Evolutionary conservation across 2,888 invertebrate genomes (phyloP).

Genomic region (Malthinus seriepunctatus): DNA sequence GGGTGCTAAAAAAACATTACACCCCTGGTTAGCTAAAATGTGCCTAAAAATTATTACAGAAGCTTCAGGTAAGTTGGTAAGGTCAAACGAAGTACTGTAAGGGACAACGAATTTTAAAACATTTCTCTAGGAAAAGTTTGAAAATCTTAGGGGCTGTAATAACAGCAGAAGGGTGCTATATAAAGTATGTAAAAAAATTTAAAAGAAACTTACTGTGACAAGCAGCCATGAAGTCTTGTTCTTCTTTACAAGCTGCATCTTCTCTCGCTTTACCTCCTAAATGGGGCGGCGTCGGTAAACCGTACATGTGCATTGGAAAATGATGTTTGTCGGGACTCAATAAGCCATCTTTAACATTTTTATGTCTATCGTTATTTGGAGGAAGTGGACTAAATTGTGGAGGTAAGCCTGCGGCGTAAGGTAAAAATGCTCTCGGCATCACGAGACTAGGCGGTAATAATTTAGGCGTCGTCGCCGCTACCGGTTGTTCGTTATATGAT

Average conservation of each 20-base stretch:
- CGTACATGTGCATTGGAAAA: slow-evolving; percentile 53
- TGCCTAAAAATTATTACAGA: too few species aligned
- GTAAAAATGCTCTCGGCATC: slow-evolving; percentile 63
- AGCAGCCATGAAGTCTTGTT: slow-evolving; percentile 65
- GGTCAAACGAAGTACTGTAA: too few species aligned
- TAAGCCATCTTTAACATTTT: slow-evolving; percentile 47
- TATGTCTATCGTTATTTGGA: slow-evolving; percentile 43
- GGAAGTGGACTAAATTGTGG: slow-evolving; percentile 59
- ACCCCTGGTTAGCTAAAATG: too few species aligned
- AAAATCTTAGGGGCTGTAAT: too few species aligned
- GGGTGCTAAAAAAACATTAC: too few species aligned
- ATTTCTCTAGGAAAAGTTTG: too few species aligned
- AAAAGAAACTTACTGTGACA: slow-evolving; percentile 58
- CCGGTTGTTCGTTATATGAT: slow-evolving; percentile 58
- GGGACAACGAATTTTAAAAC: too few species aligned
- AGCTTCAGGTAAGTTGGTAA: too few species aligned
- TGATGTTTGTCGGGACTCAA: slow-evolving; percentile 47
- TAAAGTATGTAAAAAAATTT: too few species aligned
- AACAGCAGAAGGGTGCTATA: too few species aligned
- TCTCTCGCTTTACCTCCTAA: slow-evolving; percentile 39
- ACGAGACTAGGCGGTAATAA: slow-evolving; percentile 62
- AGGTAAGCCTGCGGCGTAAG: slow-evolving; percentile 62
- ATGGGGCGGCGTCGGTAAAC: slow-evolving; percentile 49
- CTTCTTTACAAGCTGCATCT: slow-evolving; percentile 58
- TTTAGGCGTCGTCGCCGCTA: slow-evolving; percentile 62